Evolutionary conservation across 2,113 vertebrate genomes (phyloP).

Genomic region (Halcyon senegalensis): DNA sequence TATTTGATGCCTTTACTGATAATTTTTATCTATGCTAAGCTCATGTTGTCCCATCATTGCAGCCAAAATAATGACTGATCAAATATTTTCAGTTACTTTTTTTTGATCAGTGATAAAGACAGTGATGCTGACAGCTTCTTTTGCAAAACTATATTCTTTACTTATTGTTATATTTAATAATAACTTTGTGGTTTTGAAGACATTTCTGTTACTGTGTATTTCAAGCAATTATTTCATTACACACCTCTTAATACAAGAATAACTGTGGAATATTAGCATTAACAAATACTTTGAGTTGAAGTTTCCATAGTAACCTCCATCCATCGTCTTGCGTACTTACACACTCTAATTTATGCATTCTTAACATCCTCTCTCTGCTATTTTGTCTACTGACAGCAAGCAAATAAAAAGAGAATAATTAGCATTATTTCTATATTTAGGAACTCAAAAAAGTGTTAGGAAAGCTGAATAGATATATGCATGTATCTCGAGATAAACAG

Average conservation of each 20-base stretch:
- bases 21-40: not conserved
- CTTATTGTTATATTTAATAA: not conserved
- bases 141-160: not conserved
- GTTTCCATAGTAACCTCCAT: conserved; percentile 10
- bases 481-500: not conserved
- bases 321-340: not conserved
- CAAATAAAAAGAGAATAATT: not conserved
- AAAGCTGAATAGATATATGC: not conserved
- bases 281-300: not conserved
- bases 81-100: not conserved
- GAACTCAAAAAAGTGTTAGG: not conserved
- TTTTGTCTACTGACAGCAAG: not conserved
- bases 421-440: not conserved
- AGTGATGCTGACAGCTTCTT: not conserved
- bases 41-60: not conserved
- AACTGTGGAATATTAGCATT: not conserved
- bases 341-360: not conserved
- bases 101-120: not conserved
- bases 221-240: not conserved
- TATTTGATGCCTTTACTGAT: not conserved
- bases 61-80: not conserved
- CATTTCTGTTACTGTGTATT: not conserved
- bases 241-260: not conserved
- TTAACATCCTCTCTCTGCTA: not conserved
- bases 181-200: not conserved